Evolutionary conservation across 1,140 invertebrate genomes (phyloP), one percentile per base, ranked within the genome.

Genomic region (Philotrypesis tridentata): DNA sequence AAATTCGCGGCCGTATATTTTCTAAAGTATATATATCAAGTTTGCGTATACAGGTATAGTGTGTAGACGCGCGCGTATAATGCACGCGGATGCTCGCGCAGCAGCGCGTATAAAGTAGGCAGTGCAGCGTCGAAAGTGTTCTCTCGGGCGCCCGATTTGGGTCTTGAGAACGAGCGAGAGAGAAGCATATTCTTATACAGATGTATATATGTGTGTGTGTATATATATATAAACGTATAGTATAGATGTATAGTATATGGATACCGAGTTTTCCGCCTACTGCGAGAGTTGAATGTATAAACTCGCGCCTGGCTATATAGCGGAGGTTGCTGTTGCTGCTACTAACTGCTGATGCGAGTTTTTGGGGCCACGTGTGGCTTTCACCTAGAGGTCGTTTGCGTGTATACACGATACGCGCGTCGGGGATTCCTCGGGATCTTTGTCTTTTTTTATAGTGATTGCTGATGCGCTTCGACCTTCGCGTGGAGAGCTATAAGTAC

Each of bases 351-450:
- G 79, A 63, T 83, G 88, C 87, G 87, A 85, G 87, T 89, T 89
- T 90, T 89, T 80, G 87, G 88, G 87, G 88, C 72, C 60, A 55
- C n/a, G 60, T 17, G 61, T 27, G n/a, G 90, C 90, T 91, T 91
- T 91, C 90, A 87, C 90, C 86, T 85, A 70, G 23, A 33, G 65
- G 65, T 48, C 55, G 68, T 1, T 4, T 11, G 31, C 31, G 8
- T 25, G 3, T 67, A 5, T 67, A 17, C 75, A 7, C 55, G 14
- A n/a, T 48, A 25, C 25, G 8, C 27, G n/a, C n/a, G n/a, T n/a
- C 37, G 60, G 74, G 31, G 60, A 55, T 76, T 65, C 61, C 33
- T n/a, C 43, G 12, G 8, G 27, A 23, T 63, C 23, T 55, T 74
- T 29, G 2, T 12, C 63, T 29, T 21, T 29, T 23, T 29, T 1